Base-by-base conservation (phyloP, 2,797 vertebrate species). In the Nannoperca australis region DNA sequence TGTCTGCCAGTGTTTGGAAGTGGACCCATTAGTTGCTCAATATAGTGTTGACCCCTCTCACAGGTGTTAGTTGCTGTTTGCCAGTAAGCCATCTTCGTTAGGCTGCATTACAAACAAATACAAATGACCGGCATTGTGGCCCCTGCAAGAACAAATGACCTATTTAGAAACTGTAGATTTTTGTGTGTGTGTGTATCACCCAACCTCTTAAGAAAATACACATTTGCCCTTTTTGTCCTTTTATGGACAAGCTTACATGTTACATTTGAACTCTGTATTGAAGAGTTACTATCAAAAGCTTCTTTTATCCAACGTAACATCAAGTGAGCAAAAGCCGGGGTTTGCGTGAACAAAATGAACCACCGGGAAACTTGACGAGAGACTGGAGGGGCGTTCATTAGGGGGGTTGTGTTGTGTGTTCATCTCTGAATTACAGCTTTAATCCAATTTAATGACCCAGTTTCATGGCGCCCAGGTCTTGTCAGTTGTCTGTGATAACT, bases 361-460 rank as follows among this genome's bases (percentile, higher is more conserved):
- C 51, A 63, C 51, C 70, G 69, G 73, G 73, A 81, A 77, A 72
- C 73, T 64, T 77, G 79, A 83, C 79, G 75, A 76, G 76, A 83
- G 70, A 81, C 83, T 69, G 63, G 55, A 77, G 80, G 83, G 80
- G 83, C 78, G 79, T 88, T 85, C 76, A 87, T 89, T 87, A 87
- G 74, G 45, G 82, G 65, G 75, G 78, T 84, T 73, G 81, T 75
- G 76, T 85, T 91, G 84, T 84, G 82, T 86, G 85, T 88, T 91
- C 83, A 72, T 79, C 84, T 88, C 82, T 65, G 85, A 91, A 92
- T 88, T 89, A 91, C 89, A 89, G 79, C 85, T 92, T 92, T 90
- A 93, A 94, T 94, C 89, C 88, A 92, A 82, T 92, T 92, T 89
- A 92, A 92, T 90, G 88, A 91, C 91, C 92, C 81, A 92, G 84